phyloP scores from a whole-genome alignment of 2,797 vertebrate species.

The Otolemur crassicaudatus region DNA sequence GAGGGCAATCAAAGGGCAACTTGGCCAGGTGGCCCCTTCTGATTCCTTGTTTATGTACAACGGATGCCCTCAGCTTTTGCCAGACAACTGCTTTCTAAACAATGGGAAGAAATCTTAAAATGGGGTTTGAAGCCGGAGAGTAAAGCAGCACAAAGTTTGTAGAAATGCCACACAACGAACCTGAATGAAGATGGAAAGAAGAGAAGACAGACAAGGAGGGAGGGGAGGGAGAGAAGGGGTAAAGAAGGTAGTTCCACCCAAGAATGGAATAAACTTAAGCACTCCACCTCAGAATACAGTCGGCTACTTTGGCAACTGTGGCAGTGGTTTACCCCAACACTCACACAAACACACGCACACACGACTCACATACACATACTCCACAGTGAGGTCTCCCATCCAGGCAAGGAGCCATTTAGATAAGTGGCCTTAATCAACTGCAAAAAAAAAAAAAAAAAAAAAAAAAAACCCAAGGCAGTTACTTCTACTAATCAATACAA shows the following conservation, averaged over 20 bases:
- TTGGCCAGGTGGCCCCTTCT: background rate
- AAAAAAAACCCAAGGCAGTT: background rate
- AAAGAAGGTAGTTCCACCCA: background rate
- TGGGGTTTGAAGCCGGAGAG: background rate
- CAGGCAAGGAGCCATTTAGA: background rate
- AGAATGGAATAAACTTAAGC: background rate
- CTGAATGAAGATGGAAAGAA: background rate
- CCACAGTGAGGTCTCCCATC: background rate
- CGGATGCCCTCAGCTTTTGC: background rate
- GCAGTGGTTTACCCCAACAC: background rate
- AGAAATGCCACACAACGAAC: background rate
- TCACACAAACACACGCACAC: too few relatives aligned
- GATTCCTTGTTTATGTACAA: background rate
- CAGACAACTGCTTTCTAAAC: background rate
- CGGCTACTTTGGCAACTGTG: background rate
- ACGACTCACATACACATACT: background rate
- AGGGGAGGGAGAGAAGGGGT: background rate
- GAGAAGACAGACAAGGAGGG: too few relatives aligned
- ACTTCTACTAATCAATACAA: conserved; percentile 30
- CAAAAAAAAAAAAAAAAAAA: conserved; percentile 22
- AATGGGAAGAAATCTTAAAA: background rate
- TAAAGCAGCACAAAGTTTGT: background rate
- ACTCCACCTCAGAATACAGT: background rate
- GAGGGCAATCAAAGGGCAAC: background rate
- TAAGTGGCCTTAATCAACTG: background rate